Conservation (phyloP, 2,797 vertebrate genomes). For the Pitangus sulphuratus region DNA sequence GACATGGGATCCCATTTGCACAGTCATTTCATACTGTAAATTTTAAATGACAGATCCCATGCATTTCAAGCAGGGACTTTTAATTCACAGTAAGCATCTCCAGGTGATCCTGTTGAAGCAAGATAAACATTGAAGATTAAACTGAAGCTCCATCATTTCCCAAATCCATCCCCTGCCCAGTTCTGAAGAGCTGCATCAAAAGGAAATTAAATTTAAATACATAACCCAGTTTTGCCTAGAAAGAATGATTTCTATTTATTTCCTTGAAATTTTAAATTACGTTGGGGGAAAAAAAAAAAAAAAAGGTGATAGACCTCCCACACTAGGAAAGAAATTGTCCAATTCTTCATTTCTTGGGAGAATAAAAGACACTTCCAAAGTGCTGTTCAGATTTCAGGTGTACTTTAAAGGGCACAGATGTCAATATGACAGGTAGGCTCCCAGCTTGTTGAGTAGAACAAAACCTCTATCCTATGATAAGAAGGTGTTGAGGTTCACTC, state of each 20-base stretch:
- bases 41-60: not conserved
- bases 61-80: not conserved
- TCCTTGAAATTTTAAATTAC: not conserved
- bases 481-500: not conserved
- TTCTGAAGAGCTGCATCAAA: not conserved
- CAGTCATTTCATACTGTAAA: not conserved
- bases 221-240: not conserved
- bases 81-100: not conserved
- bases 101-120: not conserved
- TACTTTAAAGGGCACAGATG: not conserved
- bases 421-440: not conserved
- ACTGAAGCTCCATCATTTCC: not conserved
- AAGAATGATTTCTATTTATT: not conserved
- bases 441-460: not conserved
- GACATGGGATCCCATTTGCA: not conserved
- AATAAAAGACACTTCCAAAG: not conserved
- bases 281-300: accelerated
- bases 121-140: not conserved
- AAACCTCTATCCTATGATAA: not conserved
- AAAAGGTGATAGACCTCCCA: not conserved
- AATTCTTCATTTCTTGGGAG: not conserved
- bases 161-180: not conserved
- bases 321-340: not conserved
- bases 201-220: not conserved
- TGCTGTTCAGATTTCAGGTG: not conserved